Conservation (phyloP, 2,797 vertebrate species). For the Pteronotus mesoamericanus region DNA sequence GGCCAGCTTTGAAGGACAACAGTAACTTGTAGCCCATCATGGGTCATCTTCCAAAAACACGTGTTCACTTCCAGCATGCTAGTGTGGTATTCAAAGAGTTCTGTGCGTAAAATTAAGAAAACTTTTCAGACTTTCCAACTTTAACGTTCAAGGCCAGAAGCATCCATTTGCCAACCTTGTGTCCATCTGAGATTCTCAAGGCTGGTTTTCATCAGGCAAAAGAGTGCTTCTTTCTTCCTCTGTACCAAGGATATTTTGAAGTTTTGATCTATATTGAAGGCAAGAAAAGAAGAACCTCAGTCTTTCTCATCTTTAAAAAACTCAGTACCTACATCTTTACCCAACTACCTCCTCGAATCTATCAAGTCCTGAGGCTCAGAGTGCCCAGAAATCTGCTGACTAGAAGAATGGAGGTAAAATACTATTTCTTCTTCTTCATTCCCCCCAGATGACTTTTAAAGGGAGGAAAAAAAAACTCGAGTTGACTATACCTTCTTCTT, state of each 20-base stretch:
- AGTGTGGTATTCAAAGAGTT: background rate
- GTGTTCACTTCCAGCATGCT: background rate
- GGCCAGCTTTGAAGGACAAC: background rate
- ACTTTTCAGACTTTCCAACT: background rate
- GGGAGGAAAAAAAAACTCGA: background rate
- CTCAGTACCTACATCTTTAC: background rate
- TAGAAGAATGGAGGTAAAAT: background rate
- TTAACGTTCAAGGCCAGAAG: background rate
- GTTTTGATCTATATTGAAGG: conserved; percentile 63
- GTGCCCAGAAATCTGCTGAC: background rate
- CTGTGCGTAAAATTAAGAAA: background rate
- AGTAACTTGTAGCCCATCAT: background rate
- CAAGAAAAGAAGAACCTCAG: background rate
- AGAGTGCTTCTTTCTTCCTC: conserved; percentile 77
- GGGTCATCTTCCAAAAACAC: conserved; percentile 40
- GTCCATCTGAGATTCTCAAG: background rate
- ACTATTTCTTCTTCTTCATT: background rate
- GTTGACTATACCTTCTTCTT: conserved; percentile 76
- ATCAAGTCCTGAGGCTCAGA: background rate
- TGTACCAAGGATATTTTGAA: conserved; percentile 53
- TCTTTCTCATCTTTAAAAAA: background rate
- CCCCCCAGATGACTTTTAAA: background rate
- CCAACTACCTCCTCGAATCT: background rate
- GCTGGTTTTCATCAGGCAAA: conserved; percentile 67
- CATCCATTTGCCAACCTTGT: background rate